Evolutionary conservation across 2,113 vertebrate species (phyloP), one percentile per base, ranked within the genome.

Genomic region (Carassius carassius): DNA sequence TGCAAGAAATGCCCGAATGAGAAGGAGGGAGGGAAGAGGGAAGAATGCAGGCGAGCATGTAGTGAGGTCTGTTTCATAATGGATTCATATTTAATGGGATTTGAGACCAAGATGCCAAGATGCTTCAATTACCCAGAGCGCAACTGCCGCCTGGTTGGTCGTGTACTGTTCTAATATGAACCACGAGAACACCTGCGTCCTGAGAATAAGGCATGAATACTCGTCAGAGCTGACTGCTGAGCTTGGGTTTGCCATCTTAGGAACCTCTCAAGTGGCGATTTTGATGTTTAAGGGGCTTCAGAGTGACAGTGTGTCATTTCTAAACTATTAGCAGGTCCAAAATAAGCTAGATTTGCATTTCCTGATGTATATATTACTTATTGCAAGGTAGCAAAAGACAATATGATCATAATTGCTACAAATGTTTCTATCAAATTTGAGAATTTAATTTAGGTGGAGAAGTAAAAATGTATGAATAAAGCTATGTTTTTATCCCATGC

Each of bases 1-100:
- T 83, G 75, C 77, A 86, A 89, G 51, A 72, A 49, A 82, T 7
- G 13, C 16, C 25, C 17, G 1, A 49, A 37, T 54, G 67, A 87
- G 83, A 83, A 62, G 29, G 65, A 49, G 62, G 75, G 49, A 6
- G 14, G 37, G 72, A 81, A 25, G 12, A 56, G 14, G 37, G 72
- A 81, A 25, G 7, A 56, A 29, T 19, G 44, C 41, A 25, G 87
- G 62, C 86, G 75, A 88, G 54, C 76, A 82, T 17, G 29, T 62
- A 79, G 54, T 25, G 58, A 69, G 84, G 84, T 92, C 89, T 62
- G 75, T 92, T 91, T 92, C 91, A 90, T 91, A 89, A 92, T 87
- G 67, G 89, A 92, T 93, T 91, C 85, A 93, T 93, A 91, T 93
- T 92, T 93, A 92, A 93, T 93, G 89, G 90, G 89, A 87, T 81